Percentiles rank a stretch among this genome's conserved stretches.
phyloP scores from a whole-genome alignment of 92 coral and sea anemone genomes.

The Diadumene lineata region DNA sequence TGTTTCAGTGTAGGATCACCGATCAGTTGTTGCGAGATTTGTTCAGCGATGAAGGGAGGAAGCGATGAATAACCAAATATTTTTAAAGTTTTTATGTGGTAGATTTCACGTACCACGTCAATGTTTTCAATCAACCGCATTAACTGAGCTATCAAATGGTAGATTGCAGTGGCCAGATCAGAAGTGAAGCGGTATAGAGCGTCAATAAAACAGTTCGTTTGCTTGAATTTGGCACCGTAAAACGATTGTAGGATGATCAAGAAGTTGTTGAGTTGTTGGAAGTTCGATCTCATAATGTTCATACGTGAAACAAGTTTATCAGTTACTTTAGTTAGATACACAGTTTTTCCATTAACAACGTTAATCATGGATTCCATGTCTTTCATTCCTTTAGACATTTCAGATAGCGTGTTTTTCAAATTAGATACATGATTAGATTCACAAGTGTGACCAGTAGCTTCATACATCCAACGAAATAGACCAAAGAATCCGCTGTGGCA shows the following conservation, averaged over 20 bases:
- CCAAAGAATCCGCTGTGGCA: conserved; percentile 38
- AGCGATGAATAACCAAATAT: not conserved
- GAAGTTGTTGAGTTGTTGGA: not conserved
- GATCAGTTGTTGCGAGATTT: not conserved
- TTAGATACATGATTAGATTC: conserved; percentile 31
- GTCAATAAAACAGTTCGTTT: not conserved
- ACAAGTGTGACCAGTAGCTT: conserved; percentile 20
- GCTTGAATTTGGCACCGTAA: no score
- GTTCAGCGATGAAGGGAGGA: not conserved
- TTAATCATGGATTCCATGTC: not conserved
- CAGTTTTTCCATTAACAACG: conserved; percentile 41
- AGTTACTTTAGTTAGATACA: conserved; percentile 24
- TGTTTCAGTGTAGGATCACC: not conserved
- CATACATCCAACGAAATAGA: conserved; percentile 17
- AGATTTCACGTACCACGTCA: not conserved
- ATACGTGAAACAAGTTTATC: not conserved
- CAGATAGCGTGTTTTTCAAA: not conserved
- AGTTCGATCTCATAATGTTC: not conserved
- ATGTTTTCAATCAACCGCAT: not conserved
- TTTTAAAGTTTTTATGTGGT: not conserved
- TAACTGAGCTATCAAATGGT: not conserved
- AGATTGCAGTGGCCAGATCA: not conserved
- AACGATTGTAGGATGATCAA: not conserved
- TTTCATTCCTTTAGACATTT: conserved; percentile 1
- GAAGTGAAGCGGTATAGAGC: not conserved